Conservation (phyloP, 2,888 invertebrate genomes). For the Acrobasis consociella region DNA sequence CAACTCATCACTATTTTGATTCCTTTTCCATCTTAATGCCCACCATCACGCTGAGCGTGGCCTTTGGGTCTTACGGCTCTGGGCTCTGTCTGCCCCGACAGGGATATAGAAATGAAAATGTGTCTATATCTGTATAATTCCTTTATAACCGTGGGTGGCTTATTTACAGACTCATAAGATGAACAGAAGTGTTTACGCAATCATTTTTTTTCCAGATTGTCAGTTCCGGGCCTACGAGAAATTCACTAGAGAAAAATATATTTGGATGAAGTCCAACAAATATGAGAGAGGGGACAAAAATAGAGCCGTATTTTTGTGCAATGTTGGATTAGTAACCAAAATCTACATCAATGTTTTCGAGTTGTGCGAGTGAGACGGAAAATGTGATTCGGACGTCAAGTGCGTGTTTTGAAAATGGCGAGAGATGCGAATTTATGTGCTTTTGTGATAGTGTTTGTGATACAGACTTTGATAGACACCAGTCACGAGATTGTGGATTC, state of each 20-base stretch:
- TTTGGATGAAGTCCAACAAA: slow-evolving; percentile 56
- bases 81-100: too few species aligned
- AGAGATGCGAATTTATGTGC: slow-evolving; percentile 54
- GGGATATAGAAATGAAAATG: too few species aligned
- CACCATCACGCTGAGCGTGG: too few species aligned
- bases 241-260: slow-evolving; percentile 41
- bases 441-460: slow-evolving; percentile 50
- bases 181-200: slow-evolving; percentile 45
- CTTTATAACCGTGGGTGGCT: slow-evolving; percentile 31
- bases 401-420: slow-evolving; percentile 51
- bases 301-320: slow-evolving; percentile 30
- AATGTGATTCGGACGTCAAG: slow-evolving; percentile 49
- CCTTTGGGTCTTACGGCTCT: too few species aligned
- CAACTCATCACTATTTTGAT: too few species aligned
- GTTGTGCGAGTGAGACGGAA: slow-evolving; percentile 39
- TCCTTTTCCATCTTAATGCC: too few species aligned
- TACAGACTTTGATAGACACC: slow-evolving; percentile 53
- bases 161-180: slow-evolving; percentile 32
- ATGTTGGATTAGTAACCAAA: slow-evolving; percentile 20
- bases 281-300: slow-evolving; percentile 36
- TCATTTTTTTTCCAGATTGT: slow-evolving; percentile 58
- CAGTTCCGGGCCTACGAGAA: slow-evolving; percentile 47
- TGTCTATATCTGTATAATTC: too few species aligned
- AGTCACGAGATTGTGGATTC: slow-evolving; percentile 71
- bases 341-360: slow-evolving; percentile 61